Evolutionary conservation across 2,888 invertebrate species (phyloP).

Genomic region (Schizotus pectinicornis): DNA sequence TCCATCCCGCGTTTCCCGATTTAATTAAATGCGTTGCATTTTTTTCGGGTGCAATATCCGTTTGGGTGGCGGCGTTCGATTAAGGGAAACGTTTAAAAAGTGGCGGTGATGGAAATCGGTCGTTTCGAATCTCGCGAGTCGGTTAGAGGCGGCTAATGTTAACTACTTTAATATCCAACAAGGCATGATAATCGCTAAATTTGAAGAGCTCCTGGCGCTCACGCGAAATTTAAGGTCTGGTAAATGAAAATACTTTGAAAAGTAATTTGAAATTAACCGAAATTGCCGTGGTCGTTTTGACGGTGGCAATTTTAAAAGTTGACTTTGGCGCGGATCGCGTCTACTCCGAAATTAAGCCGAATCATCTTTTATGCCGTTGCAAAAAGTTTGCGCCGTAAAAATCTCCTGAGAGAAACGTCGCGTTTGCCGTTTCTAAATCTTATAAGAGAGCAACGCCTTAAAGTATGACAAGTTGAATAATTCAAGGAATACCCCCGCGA

Average conservation of each 20-base stretch:
- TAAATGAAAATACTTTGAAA: constrained; percentile 55
- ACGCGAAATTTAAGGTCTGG: constrained; percentile 32
- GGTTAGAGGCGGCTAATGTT: constrained; percentile 34
- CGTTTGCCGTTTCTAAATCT: constrained; percentile 46
- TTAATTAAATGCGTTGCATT: constrained; percentile 14
- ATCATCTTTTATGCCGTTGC: constrained; percentile 40
- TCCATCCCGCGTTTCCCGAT: constrained; percentile 9
- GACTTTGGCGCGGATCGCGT: constrained; percentile 3
- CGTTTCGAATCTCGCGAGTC: constrained; percentile 31
- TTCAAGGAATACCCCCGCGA: constrained; percentile 37
- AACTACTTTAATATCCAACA: constrained; percentile 49
- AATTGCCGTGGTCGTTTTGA: constrained; percentile 45
- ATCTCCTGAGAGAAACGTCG: constrained; percentile 38
- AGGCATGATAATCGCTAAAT: constrained; percentile 49
- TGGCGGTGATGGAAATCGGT: constrained; percentile 31
- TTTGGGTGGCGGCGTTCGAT: constrained; percentile 11
- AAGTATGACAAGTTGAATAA: constrained; percentile 50
- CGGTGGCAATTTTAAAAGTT: constrained; percentile 40
- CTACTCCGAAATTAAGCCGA: constrained; percentile 34
- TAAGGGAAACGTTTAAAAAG: constrained; percentile 34
- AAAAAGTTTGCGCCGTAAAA: constrained; percentile 42
- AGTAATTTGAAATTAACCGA: constrained; percentile 54
- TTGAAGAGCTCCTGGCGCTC: constrained; percentile 41
- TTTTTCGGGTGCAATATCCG: constrained; percentile 17
- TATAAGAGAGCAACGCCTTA: constrained; percentile 43